Conservation (phyloP, 2,113 vertebrate species). For the Puffinus mauretanicus region DNA sequence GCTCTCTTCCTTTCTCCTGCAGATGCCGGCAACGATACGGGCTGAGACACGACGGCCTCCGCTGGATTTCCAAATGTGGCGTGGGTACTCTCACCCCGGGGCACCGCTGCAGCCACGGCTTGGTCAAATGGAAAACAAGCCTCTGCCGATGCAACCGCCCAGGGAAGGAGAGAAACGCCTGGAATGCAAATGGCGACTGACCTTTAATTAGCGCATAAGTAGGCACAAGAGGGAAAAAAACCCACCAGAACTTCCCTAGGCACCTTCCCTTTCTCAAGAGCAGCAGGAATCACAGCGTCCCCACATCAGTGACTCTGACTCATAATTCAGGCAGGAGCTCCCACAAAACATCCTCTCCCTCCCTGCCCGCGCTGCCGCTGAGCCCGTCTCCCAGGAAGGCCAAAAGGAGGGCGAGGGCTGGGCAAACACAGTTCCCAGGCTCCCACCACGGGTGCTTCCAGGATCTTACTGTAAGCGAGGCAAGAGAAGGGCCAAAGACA, state of each 20-base stretch:
- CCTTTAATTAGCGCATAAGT: conserved; percentile 25
- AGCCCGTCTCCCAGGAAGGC: not conserved
- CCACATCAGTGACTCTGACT: not conserved
- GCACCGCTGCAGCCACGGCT: not conserved
- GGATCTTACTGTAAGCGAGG: not conserved
- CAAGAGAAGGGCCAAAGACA: not conserved
- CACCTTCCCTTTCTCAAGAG: not conserved
- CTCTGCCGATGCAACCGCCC: not conserved
- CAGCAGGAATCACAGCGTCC: not conserved
- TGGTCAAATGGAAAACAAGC: not conserved
- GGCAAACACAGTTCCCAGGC: not conserved
- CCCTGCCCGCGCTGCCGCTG: not conserved
- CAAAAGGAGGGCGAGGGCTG: not conserved
- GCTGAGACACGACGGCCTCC: not conserved
- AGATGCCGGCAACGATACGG: fast-evolving
- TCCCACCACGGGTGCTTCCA: not conserved
- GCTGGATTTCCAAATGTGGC: not conserved
- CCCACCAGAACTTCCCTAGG: not conserved
- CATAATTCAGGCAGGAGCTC: not conserved
- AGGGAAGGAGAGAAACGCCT: not conserved
- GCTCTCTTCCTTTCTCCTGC: not conserved
- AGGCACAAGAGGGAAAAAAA: not conserved
- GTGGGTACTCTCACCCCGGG: not conserved
- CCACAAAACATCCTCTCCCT: not conserved
- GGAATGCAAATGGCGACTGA: not conserved